A percentile compares a stretch with the other conserved stretches of the same genome.
Conservation (phyloP, 2,797 vertebrate genomes). For the Alosa sapidissima region DNA sequence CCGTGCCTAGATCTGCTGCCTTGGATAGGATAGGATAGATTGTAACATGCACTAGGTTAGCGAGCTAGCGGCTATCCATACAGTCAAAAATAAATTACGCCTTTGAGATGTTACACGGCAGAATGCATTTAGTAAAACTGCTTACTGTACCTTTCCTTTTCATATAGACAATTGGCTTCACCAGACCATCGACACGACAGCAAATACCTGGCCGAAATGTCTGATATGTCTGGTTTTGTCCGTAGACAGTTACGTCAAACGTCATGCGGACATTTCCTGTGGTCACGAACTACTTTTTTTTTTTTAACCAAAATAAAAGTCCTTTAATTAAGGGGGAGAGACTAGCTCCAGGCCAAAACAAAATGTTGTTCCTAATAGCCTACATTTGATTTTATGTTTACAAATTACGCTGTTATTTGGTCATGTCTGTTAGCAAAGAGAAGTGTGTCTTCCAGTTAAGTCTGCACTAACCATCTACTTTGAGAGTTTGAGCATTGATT, state of each 20-base stretch:
- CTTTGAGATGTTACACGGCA: too few relatives aligned
- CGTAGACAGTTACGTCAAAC: conserved; percentile 1
- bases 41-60: neutral
- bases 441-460: too few relatives aligned
- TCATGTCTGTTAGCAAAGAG: too few relatives aligned
- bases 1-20: neutral
- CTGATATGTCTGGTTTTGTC: neutral
- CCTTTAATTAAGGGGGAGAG: neutral
- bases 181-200: neutral
- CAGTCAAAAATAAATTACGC: neutral
- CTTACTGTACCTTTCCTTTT: neutral
- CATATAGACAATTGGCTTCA: neutral
- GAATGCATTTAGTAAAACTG: neutral
- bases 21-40: neutral
- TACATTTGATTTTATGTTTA: too few relatives aligned
- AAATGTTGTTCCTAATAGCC: too few relatives aligned
- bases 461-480: too few relatives aligned
- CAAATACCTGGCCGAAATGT: neutral
- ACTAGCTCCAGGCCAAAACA: too few relatives aligned
- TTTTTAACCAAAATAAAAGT: conserved; percentile 27
- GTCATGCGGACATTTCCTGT: conserved; percentile 1
- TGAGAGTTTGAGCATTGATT: too few relatives aligned
- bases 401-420: too few relatives aligned
- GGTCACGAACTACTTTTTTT: neutral
- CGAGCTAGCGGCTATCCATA: neutral